Conservation (phyloP, 2,113 vertebrate genomes). For the Psilopsiagon aymara region DNA sequence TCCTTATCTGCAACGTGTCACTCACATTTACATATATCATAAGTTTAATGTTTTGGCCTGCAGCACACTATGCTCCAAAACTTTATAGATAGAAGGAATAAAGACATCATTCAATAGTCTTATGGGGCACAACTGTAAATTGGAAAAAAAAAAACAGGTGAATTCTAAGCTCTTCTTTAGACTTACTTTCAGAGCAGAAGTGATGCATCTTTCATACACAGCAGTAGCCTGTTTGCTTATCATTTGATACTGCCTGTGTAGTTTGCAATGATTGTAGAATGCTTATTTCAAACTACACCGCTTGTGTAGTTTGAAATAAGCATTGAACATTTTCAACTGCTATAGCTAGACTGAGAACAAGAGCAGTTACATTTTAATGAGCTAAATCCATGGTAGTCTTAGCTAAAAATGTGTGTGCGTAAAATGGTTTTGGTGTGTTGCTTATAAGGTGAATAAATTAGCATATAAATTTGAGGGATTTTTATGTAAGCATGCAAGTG, state of each 20-base stretch:
- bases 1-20: neutral
- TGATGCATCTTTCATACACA: neutral
- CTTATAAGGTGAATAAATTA: neutral
- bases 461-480: neutral
- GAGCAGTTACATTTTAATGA: neutral
- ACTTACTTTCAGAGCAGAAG: neutral
- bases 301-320: neutral
- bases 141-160: neutral
- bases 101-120: neutral
- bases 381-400: neutral
- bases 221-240: neutral
- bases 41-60: neutral
- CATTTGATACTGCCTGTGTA: neutral
- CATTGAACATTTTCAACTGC: neutral
- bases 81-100: neutral
- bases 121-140: neutral
- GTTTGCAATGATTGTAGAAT: neutral
- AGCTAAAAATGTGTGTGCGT: neutral
- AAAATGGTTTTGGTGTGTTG: neutral
- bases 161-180: neutral
- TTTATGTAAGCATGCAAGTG: neutral
- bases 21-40: neutral
- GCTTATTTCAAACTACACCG: no score
- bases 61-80: neutral
- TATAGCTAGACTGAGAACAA: neutral